Base-by-base conservation (phyloP, 2,113 vertebrate species). In the Xiphophorus hellerii region DNA sequence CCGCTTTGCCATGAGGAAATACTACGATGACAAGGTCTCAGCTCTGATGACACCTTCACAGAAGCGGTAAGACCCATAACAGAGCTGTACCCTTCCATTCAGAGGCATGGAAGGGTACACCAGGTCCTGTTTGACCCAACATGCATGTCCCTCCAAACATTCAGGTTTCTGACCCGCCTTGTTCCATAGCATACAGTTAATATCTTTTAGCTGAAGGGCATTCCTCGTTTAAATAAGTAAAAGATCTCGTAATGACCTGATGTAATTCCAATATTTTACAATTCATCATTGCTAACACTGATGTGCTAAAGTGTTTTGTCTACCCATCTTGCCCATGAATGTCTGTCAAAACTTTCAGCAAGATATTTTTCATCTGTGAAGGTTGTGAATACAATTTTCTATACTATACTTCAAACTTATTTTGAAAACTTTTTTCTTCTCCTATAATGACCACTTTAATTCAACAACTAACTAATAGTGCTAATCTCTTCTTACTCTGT, bases 1-100 rank as follows among this genome's bases (percentile, higher is more conserved):
- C 89, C 96, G 97, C 82, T 99, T 99, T 67, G 98, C 98, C 30
- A 99, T 99, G 98, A 98, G 97, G 94, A 98, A 98, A 87, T 99
- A 97, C 92, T 97, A 97, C 25, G 97, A 99, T 83, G 98, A 99
- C 91, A 99, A 99, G 92, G 96, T 99, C 83, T 96, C 97, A 30
- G 92, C 95, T 60, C 87, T 98, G 91, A 99, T 99, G 96, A 97
- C 97, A 71, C 97, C 98, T 0, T 99, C 98, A 51, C 98, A 99
- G 93, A 98, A 96, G 87, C 95, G 98, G 98, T 99, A 95, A 86
- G 86, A 76, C 73, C 74, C 82, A 64, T 78, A 86, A 81, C 74
- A 82, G 5, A 71, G 80, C 37, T 76, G 84, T 74, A 28, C 86
- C 85, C 88, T 84, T 70, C 58, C 76, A 37, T 73, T 62, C 63